Evolutionary conservation across 2,888 invertebrate species (phyloP).

Genomic region (Copidosoma aretas): DNA sequence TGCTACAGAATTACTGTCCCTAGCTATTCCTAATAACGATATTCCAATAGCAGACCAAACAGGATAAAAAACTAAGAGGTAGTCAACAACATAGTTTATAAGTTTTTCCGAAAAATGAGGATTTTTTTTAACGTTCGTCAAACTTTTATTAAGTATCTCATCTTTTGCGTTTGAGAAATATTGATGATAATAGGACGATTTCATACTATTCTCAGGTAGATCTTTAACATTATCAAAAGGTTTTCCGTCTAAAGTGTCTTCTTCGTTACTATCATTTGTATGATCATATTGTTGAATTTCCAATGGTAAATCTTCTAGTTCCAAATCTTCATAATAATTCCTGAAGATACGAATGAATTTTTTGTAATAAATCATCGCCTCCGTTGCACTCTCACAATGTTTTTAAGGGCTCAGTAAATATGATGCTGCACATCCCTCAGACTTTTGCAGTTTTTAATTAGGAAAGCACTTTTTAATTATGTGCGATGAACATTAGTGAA

Average conservation of each 20-base stretch:
- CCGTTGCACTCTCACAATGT: not conserved
- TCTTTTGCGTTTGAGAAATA: not conserved
- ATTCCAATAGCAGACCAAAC: not conserved
- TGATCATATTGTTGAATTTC: not conserved
- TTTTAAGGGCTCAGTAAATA: not conserved
- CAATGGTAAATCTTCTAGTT: not conserved
- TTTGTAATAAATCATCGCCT: not conserved
- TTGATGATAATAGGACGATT: not conserved
- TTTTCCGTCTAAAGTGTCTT: too few relatives aligned
- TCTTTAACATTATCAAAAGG: not conserved
- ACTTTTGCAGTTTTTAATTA: not conserved
- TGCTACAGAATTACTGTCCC: not conserved
- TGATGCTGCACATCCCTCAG: not conserved
- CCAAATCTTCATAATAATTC: not conserved
- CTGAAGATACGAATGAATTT: not conserved
- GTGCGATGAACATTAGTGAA: not conserved
- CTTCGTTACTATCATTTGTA: not conserved
- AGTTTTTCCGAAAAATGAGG: not conserved
- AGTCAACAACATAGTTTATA: not conserved
- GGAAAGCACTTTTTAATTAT: not conserved
- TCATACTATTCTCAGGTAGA: not conserved
- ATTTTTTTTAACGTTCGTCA: not conserved
- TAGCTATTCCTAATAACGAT: not conserved
- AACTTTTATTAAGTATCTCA: not conserved
- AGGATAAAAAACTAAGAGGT: not conserved